Percentiles rank a stretch among this genome's conserved stretches.
These are phyloP conservation scores for Aptenodytes forsteri DNA, from an alignment of 2,113 vertebrate genomes.

Conservation along the genomic window DNA sequence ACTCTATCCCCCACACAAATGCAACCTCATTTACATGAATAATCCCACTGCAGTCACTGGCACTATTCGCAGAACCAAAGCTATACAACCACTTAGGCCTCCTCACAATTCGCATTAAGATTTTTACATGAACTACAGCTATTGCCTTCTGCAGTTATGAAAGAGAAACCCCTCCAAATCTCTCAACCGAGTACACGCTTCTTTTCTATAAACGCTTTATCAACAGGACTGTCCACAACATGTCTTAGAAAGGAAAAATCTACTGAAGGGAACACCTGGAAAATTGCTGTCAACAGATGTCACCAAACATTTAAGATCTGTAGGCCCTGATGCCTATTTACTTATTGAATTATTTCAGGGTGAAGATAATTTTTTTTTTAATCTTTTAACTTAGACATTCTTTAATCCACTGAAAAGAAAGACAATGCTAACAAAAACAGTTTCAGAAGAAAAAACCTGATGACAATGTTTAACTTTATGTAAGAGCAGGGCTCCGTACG, in stretches of 20 bases:
- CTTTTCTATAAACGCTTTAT: background rate
- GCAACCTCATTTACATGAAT: background rate
- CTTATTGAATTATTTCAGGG: background rate
- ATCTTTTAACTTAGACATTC: background rate
- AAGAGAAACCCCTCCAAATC: background rate
- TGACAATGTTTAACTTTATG: background rate
- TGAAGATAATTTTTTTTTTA: background rate
- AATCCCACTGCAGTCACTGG: background rate
- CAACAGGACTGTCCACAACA: background rate
- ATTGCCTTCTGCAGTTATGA: background rate
- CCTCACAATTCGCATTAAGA: background rate
- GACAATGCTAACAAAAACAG: background rate
- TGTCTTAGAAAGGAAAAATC: background rate
- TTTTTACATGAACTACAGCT: background rate
- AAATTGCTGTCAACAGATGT: background rate
- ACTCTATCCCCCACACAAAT: background rate
- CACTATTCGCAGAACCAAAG: background rate
- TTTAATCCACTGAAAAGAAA: background rate
- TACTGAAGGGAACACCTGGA: background rate
- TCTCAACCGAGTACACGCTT: background rate
- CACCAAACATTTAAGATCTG: background rate
- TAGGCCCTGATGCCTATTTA: background rate
- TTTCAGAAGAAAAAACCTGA: background rate
- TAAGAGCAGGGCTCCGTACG: background rate
- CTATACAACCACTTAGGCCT: background rate